A percentile compares a stretch with the other conserved stretches of the same genome.
Conservation (phyloP, 2,797 vertebrate species). For the Halcyon chelicuti region DNA sequence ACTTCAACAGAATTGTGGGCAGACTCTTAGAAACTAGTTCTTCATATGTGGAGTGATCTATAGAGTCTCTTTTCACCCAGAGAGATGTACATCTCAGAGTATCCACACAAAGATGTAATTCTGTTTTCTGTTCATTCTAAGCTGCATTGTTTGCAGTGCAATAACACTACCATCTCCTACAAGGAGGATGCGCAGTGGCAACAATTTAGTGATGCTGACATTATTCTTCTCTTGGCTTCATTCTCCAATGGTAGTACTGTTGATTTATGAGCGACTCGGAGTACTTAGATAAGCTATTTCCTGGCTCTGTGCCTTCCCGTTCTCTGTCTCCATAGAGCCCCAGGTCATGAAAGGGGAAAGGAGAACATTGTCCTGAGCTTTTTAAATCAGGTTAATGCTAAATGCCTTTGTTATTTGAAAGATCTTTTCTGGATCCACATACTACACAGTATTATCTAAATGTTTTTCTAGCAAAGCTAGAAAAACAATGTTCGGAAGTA, state of each 20-base stretch:
- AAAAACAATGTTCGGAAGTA: not conserved
- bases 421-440: not conserved
- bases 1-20: not conserved
- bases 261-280: slow-evolving; percentile 26
- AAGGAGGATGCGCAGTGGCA: not conserved
- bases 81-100: not conserved
- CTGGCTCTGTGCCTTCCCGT: slow-evolving; percentile 20
- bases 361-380: not conserved
- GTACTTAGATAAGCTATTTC: slow-evolving; percentile 40
- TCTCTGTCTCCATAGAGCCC: not conserved
- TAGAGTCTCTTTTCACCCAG: not conserved
- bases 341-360: slow-evolving; percentile 10
- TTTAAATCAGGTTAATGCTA: not conserved
- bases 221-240: not conserved
- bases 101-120: not conserved
- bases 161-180: not conserved
- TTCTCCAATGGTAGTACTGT: slow-evolving; percentile 17
- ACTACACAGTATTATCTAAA: not conserved
- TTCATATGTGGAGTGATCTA: not conserved
- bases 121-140: not conserved
- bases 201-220: not conserved
- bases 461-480: not conserved
- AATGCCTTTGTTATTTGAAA: not conserved
- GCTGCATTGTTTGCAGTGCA: not conserved
- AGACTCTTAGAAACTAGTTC: not conserved